Conservation (phyloP, 2,113 vertebrate species). For the Nothocercus julius region DNA sequence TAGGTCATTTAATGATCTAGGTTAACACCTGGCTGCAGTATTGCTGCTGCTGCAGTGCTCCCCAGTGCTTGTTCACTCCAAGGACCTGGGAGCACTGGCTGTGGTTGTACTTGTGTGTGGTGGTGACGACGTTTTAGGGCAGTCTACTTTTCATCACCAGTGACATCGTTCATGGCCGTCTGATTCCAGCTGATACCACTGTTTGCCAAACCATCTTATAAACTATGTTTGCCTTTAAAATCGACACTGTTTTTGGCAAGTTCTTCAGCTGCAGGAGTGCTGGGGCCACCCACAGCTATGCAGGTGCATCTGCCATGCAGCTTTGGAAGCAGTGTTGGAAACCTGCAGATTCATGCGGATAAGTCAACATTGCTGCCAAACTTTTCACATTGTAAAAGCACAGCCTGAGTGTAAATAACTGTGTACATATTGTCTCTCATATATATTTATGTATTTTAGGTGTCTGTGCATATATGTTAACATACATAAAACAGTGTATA, state of each 20-base stretch:
- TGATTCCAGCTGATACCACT: neutral
- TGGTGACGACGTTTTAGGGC: neutral
- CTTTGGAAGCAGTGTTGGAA: neutral
- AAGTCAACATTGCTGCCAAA: neutral
- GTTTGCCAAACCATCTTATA: neutral
- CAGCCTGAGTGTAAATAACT: neutral
- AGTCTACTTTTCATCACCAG: neutral
- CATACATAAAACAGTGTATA: neutral
- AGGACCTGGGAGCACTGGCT: neutral
- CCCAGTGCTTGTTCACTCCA: too few species aligned
- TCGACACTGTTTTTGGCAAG: neutral
- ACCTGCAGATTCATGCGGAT: neutral
- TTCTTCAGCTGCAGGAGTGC: neutral
- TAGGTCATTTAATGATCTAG: fast-evolving
- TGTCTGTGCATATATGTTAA: neutral
- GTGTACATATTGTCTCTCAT: neutral
- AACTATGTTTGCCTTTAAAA: neutral
- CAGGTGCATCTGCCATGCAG: neutral
- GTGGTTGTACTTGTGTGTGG: too few species aligned
- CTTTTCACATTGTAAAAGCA: neutral
- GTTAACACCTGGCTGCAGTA: neutral
- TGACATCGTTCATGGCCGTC: neutral
- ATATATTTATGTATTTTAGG: neutral
- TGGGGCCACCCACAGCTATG: too few species aligned
- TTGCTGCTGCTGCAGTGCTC: neutral